A percentile compares a stretch with the other conserved stretches of the same genome.
phyloP scores from a whole-genome alignment of 2,113 vertebrate genomes.

The Pachyramphus minor region DNA sequence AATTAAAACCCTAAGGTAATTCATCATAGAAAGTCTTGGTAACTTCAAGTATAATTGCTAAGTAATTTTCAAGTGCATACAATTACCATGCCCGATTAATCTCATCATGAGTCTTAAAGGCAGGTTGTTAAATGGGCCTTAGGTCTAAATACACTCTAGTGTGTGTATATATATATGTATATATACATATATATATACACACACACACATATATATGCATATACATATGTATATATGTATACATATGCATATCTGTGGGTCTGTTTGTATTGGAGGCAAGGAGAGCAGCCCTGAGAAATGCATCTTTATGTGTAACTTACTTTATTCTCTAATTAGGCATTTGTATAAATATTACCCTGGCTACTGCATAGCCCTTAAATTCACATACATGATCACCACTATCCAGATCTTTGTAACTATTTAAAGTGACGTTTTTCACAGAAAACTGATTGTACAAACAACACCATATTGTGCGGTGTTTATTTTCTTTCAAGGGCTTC shows the following conservation, averaged over 20 bases:
- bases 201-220: no score
- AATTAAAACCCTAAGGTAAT: slow-evolving; percentile 14
- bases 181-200: no score
- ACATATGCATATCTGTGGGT: background rate
- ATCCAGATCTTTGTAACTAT: background rate
- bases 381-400: background rate
- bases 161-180: fast-evolving
- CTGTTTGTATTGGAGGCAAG: background rate
- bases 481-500: slow-evolving; percentile 33
- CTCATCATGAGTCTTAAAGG: slow-evolving; percentile 12
- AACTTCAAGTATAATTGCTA: slow-evolving; percentile 30
- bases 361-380: background rate
- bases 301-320: background rate
- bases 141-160: background rate
- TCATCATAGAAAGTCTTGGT: slow-evolving; percentile 22
- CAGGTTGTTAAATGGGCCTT: background rate
- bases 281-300: background rate
- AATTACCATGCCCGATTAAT: slow-evolving; percentile 32
- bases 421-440: background rate
- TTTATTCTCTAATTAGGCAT: background rate
- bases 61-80: background rate
- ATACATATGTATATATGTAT: background rate
- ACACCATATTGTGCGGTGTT: background rate
- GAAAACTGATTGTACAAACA: slow-evolving; percentile 6
- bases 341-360: background rate